Base-by-base conservation (phyloP, 2,797 vertebrate genomes). In the Coccyzus lansbergi region DNA sequence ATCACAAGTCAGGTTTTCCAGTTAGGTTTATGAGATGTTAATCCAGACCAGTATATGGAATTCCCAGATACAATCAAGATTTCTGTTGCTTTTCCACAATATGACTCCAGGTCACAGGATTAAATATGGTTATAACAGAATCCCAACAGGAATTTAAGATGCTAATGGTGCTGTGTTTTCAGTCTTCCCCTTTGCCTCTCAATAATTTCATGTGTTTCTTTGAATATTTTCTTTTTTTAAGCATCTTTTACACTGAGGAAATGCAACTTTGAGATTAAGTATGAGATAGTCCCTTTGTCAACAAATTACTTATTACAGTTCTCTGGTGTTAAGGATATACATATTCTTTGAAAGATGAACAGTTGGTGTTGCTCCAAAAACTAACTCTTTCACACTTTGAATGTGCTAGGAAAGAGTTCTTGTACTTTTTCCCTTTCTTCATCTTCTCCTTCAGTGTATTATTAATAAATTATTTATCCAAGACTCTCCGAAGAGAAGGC, bases 401-500 rank as follows among this genome's bases (percentile, higher is more conserved):
- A 34, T 2, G 0, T n/a, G 46, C 59, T 46, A 74, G 46, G 24
- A 85, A 56, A 77, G 89, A 75, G 33, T 36, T 84, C 29, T 58
- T 58, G 16, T 26, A 80, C 64, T 22, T 85, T 76, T 89, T 67
- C 20, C 34, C 59, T 62, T 91, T 78, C n/a, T 92, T 91, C 31
- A 52, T 52, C 70, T 82, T 51, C 48, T 69, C 31, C 48, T 2
- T 9, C 9, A n/a, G 21, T 62, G 33, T 38, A 64, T 25, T n/a
- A 14, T 80, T 83, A 40, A 77, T 89, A 48, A 91, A 82, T 92
- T 85, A 91, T 87, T 95, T 38, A 87, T 72, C 5, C 31, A 70
- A 44, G 72, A 38, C n/a, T 51, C 48, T 83, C 48, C 21, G 25
- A 85, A 91, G 40, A 55, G 15, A 69, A 83, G 21, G 29, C 51